These are phyloP conservation scores for Palythoa grandis DNA, from an alignment of 92 coral and sea anemone species.

Conservation along the genomic window DNA sequence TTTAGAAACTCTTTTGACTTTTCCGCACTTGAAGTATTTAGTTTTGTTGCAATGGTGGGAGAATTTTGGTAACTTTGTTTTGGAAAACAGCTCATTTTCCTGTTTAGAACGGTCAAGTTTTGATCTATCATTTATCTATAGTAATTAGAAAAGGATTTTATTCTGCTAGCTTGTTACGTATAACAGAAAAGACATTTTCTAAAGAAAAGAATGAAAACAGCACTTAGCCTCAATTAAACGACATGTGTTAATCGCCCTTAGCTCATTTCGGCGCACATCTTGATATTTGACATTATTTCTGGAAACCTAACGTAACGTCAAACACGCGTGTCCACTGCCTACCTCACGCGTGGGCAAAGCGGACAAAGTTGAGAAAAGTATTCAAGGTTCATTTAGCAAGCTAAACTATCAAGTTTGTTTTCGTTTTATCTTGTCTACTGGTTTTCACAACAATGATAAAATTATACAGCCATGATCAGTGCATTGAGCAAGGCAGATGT, in stretches of 20 bases:
- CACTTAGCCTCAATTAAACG: conserved; percentile 91
- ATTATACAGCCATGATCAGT: conserved; percentile 88
- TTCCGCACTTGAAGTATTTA: conserved; percentile 7
- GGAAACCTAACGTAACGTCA: conserved; percentile 46
- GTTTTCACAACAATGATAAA: conserved; percentile 74
- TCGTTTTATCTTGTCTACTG: conserved; percentile 44
- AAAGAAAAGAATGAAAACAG: conserved; percentile 50
- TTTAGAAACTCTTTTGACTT: conserved; percentile 46
- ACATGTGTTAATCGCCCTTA: conserved; percentile 84
- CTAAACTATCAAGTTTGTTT: conserved; percentile 19
- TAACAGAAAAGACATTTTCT: conserved; percentile 35
- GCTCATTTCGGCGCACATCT: conserved; percentile 38
- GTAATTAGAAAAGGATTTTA: conserved; percentile 35
- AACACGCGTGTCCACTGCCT: conserved; percentile 18
- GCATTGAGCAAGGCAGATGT: conserved; percentile 75
- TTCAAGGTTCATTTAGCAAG: conserved; percentile 32
- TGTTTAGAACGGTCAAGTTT: conserved; percentile 29
- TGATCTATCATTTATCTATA: conserved; percentile 31
- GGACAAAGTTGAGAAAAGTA: background rate
- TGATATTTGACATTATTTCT: conserved; percentile 35
- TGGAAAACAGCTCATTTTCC: conserved; percentile 14
- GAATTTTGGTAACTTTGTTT: background rate
- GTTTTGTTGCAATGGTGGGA: conserved; percentile 28
- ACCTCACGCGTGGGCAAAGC: conserved; percentile 45
- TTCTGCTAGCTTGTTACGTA: conserved; percentile 44